Percentiles rank a stretch among this genome's conserved stretches.
Evolutionary conservation across 2,797 vertebrate species (phyloP).

Genomic region (Gastrophryne carolinensis): DNA sequence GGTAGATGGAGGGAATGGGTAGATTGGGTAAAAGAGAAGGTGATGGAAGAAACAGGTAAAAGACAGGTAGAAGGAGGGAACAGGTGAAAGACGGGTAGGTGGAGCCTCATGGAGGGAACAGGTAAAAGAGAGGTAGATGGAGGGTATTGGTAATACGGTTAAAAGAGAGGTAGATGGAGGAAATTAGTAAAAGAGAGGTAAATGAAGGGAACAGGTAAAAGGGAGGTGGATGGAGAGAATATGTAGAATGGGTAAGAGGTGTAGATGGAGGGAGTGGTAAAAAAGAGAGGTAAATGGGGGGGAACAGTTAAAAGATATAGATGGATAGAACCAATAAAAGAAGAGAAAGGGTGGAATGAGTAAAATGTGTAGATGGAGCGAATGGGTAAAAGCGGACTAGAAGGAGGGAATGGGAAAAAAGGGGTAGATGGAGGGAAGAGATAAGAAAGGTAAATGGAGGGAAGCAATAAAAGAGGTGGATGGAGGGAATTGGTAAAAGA

Average conservation of each 20-base stretch:
- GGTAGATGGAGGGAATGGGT: not conserved
- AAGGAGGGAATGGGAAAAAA: not conserved
- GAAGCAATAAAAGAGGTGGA: not conserved
- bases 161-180: too few relatives aligned
- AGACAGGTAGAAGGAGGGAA: too few relatives aligned
- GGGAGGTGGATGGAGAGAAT: not conserved
- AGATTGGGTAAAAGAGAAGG: not conserved
- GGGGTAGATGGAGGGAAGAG: not conserved
- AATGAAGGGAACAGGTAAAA: not conserved
- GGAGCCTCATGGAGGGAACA: not conserved
- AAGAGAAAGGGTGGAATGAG: too few relatives aligned
- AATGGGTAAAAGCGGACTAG: too few relatives aligned
- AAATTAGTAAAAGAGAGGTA: too few relatives aligned
- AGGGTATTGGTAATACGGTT: too few relatives aligned
- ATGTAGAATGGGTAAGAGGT: not conserved
- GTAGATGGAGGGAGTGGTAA: not conserved
- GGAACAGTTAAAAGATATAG: too few relatives aligned
- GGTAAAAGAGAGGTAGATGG: not conserved
- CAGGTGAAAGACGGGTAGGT: too few relatives aligned
- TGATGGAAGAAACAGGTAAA: not conserved
- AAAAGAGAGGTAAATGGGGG: too few relatives aligned
- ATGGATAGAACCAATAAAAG: too few relatives aligned
- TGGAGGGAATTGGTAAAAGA: not conserved
- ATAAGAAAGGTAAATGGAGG: too few relatives aligned
- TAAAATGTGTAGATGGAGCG: too few relatives aligned